Evolutionary conservation across 2,113 vertebrate species (phyloP), one percentile per base, ranked within the genome.

Genomic region (Zapus hudsonius): DNA sequence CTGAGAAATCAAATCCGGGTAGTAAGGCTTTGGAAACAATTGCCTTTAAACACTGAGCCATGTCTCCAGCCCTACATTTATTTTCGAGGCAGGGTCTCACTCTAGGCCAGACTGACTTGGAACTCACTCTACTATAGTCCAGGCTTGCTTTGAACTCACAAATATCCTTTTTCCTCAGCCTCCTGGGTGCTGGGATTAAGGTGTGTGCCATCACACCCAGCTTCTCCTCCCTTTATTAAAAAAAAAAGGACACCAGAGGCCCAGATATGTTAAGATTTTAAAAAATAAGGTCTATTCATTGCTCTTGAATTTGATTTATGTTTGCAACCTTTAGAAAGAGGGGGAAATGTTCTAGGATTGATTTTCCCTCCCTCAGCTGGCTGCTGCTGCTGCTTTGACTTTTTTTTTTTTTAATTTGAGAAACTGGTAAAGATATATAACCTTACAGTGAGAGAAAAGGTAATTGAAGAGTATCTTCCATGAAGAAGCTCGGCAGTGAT

Each of bases 381-480:
- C 16, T 52, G 52, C 52, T 52, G 52, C 23, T 84, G 44, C 36
- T 38, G 47, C 22, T 67, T n/a, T 36, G 52, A 17, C 47, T 74
- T 29, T 73, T 92, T 88, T 92, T 38, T 94, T 87, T 63, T 95
- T 89, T 78, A 38, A 93, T 91, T 89, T 84, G 19, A 69, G n/a
- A 17, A 96, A 79, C 57, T 87, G 93, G 72, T 92, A 73, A 95
- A 97, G 86, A 96, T 59, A 92, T 75, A 95, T 52, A 88, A 94
- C 63, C 63, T 95, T 86, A 91, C 1, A 89, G 55, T 0, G 0
- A 79, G 89, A 92, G 69, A 90, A 96, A 92, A 91, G 67, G 95
- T 96, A 93, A 96, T 96, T 96, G 95, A 97, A 96, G 92, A 83
- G 81, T 69, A 85, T 96, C 90, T 96, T 94, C 96, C 97, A 97